These are phyloP conservation scores for Hippocampus comes DNA, from an alignment of 2,113 vertebrate genomes.

Conservation along the genomic window DNA sequence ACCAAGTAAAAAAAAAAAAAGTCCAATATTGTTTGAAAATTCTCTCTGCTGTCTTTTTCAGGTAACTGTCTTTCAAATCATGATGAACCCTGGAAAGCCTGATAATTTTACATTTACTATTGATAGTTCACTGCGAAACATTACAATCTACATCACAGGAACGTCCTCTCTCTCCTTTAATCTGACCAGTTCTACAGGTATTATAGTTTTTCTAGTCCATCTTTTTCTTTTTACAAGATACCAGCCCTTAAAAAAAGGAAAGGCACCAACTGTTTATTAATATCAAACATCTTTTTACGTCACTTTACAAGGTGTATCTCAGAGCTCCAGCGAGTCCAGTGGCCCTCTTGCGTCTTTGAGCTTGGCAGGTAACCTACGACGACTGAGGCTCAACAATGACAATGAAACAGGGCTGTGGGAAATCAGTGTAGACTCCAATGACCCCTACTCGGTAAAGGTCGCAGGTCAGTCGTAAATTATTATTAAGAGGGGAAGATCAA, in stretches of 20 bases:
- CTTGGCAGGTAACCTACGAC: conserved; percentile 54
- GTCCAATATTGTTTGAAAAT: neutral
- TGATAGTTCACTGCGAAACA: conserved; percentile 59
- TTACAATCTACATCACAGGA: conserved; percentile 66
- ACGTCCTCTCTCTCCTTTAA: conserved; percentile 41
- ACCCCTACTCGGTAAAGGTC: conserved; percentile 64
- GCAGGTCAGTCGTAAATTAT: conserved; percentile 45
- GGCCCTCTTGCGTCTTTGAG: conserved; percentile 52
- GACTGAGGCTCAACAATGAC: conserved; percentile 40
- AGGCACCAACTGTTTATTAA: no score
- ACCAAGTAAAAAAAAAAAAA: neutral
- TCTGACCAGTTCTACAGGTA: conserved; percentile 62
- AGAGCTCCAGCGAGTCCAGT: conserved; percentile 43
- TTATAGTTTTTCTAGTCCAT: neutral
- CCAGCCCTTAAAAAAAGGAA: neutral
- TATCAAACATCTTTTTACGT: no score
- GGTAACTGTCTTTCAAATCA: conserved; percentile 65
- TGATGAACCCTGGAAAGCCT: conserved; percentile 41
- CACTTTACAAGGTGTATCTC: conserved; percentile 47
- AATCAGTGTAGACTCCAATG: conserved; percentile 48
- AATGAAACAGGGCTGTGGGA: conserved; percentile 59
- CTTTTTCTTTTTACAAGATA: neutral
- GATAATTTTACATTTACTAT: conserved; percentile 54
- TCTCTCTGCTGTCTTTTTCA: conserved; percentile 21
- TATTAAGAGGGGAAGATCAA: neutral